Base-by-base conservation (phyloP, 2,113 vertebrate species). In the Tetraodon nigroviridis region DNA sequence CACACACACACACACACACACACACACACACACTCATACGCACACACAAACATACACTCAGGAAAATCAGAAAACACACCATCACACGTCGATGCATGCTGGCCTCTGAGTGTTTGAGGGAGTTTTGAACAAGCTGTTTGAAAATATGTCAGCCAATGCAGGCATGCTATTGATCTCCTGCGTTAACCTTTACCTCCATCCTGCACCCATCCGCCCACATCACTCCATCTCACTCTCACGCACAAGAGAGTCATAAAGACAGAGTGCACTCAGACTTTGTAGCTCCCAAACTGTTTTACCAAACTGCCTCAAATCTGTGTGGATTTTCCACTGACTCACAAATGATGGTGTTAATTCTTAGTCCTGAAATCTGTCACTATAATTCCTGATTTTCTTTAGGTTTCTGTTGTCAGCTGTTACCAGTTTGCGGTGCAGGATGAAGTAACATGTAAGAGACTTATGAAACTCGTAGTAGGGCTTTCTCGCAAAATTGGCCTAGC, bases 41-140 rank as follows among this genome's bases (percentile, higher is more conserved):
- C n/a, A n/a, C n/a, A n/a, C n/a, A n/a, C n/a, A n/a, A n/a, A n/a
- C n/a, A n/a, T n/a, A n/a, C n/a, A n/a, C 6, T 45, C 44, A 16
- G 29, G 29, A 32, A 32, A 32, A 7, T 32, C 29, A 32, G 6
- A 32, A 56, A 51, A n/a, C 52, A 67, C 62, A 58, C 70, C 51
- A 67, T 79, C 58, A 64, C 67, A 58, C 27, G 69, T 80, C 82
- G 77, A 69, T 76, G 76, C 62, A 53, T 7, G 3, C 32, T 51
- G 68, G 64, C 59, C 68, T 79, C 73, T 69, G 21, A 79, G 62
- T 55, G 42, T 57, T 17, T 13, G 47, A 61, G 60, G 55, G 66
- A 53, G 82, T 82, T 82, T 71, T 53, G 65, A 24, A 76, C 74
- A 76, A 78, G 68, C 47, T 37, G 6, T 65, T 62, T 71, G 46